Base-by-base conservation (phyloP, 2,888 invertebrate genomes). In the Hirtodrosophila confusa region DNA sequence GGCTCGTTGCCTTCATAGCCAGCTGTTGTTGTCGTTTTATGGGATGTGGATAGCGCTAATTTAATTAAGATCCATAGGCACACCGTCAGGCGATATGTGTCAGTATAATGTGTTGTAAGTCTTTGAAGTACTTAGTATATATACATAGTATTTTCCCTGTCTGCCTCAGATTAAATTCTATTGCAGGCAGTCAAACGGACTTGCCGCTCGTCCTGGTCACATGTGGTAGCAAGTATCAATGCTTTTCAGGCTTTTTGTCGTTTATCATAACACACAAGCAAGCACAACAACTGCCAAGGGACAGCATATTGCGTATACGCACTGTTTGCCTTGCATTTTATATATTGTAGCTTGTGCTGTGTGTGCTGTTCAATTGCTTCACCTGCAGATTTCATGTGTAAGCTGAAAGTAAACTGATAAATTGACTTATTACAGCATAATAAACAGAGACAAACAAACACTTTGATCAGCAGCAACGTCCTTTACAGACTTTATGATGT, bases 61-160 rank as follows among this genome's bases (percentile, higher is more conserved):
- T 84, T 84, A 84, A 84, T 84, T 84, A 88, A 88, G 76, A 64
- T 33, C 56, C 62, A 61, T 60, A 74, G 78, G 62, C 61, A 50
- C 53, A 67, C 35, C 53, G 64, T 43, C 75, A 48, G 58, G 41
- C 79, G 71, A 82, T 78, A 82, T 87, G 79, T 77, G 83, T 75
- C 83, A 79, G 65, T 64, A 45, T 77, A 80, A 84, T 84, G 83
- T 88, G 83, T 57, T 65, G 63, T 65, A 72, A 44, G 83, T 70
- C 77, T 70, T 76, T 71, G 58, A 70, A 78, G 63, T 64, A 41
- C 1, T 6, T 2, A 0, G 3, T 6, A 3, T 27, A 27, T 6
- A 27, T 27, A 27, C 27, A 27, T 27, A n/a, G n/a, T n/a, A 27
- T 6, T 27, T 49, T 47, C 31, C 40, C 39, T n/a, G 4, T 35